Evolutionary conservation across 2,113 vertebrate genomes (phyloP).

Genomic region (Ceyx cyanopectus): DNA sequence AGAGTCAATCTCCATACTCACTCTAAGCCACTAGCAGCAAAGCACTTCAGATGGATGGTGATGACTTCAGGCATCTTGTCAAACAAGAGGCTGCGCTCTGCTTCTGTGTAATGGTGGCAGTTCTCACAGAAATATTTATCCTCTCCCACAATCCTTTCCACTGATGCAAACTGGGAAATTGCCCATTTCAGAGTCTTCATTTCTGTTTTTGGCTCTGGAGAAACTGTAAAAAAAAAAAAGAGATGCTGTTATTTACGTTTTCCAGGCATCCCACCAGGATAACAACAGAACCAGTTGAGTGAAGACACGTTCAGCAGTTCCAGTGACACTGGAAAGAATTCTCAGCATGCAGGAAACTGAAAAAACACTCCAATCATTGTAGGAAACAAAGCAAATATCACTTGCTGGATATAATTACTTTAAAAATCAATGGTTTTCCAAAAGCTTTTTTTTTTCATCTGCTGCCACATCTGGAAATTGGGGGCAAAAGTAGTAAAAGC

Average conservation of each 20-base stretch:
- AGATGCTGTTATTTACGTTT: neutral
- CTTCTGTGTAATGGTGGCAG: constrained; percentile 95
- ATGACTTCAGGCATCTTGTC: constrained; percentile 97
- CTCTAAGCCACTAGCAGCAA: constrained; percentile 93
- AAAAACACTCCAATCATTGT: neutral
- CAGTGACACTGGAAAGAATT: neutral
- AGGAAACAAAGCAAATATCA: neutral
- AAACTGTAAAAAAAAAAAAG: constrained; percentile 81
- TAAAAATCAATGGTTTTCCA: neutral
- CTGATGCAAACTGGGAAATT: constrained; percentile 96
- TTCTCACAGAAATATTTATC: constrained; percentile 99
- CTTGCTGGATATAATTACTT: neutral
- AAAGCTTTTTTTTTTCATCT: neutral
- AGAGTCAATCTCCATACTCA: constrained; percentile 74
- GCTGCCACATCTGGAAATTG: neutral
- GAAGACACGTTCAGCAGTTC: neutral
- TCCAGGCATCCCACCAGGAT: neutral
- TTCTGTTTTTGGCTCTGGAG: constrained; percentile 95
- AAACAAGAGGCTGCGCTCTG: constrained; percentile 95
- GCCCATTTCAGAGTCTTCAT: constrained; percentile 95
- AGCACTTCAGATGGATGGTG: constrained; percentile 98
- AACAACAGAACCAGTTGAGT: neutral
- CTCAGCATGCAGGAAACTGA: neutral
- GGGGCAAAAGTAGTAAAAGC: neutral
- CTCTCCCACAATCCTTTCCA: constrained; percentile 96